phyloP scores from a whole-genome alignment of 2,888 invertebrate genomes.

The Nipponacmea schrenckii region DNA sequence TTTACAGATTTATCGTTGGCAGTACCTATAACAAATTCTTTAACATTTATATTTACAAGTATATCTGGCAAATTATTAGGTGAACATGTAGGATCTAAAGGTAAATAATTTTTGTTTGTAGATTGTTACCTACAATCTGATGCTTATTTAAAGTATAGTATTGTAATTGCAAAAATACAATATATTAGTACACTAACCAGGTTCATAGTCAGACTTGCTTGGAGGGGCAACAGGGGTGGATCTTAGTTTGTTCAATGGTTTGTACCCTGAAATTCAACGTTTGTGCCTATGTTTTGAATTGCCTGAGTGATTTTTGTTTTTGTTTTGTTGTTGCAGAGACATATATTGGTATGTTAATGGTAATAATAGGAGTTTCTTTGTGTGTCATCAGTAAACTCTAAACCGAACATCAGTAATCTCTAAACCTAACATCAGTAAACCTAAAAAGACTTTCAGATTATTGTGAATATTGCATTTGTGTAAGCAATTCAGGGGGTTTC shows the following conservation, averaged over 20 bases:
- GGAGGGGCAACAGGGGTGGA: no score
- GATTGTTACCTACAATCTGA: not conserved
- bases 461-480: no score
- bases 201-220: no score
- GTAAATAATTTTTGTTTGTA: constrained; percentile 31
- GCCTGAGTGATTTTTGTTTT: not conserved
- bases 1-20: constrained; percentile 87
- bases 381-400: constrained; percentile 42
- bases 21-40: constrained; percentile 86
- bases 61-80: constrained; percentile 79
- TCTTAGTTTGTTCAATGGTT: no score
- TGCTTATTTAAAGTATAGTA: not conserved
- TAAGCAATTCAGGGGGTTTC: no score
- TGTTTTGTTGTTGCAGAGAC: constrained; percentile 39
- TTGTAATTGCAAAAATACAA: not conserved
- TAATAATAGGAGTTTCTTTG: constrained; percentile 47
- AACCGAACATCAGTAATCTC: no score
- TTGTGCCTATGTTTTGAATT: not conserved
- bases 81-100: constrained; percentile 71
- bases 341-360: constrained; percentile 43
- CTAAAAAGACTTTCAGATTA: no score
- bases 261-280: no score
- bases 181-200: not conserved
- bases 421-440: no score
- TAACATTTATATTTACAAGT: constrained; percentile 87